A percentile compares a stretch with the other conserved stretches of the same genome.
phyloP scores from a whole-genome alignment of 2,888 invertebrate genomes.

The Papilio demoleus region DNA sequence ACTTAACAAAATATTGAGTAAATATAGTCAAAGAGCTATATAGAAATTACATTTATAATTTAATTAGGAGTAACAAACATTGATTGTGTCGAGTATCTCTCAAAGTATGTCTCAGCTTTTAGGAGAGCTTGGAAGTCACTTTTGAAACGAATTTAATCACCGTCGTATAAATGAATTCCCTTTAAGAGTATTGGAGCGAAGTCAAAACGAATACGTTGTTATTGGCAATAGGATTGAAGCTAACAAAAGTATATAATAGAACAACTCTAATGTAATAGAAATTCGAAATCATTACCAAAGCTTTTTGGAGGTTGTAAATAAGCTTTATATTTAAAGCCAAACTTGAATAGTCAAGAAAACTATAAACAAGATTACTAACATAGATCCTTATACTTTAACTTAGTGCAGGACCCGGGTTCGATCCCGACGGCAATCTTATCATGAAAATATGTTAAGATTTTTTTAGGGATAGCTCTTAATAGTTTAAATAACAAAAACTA shows the following conservation, averaged over 20 bases:
- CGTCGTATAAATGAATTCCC: slow-evolving; percentile 31
- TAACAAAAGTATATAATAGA: not conserved
- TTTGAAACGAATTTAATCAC: slow-evolving; percentile 14
- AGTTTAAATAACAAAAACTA: no score
- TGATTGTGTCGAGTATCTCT: slow-evolving; percentile 3
- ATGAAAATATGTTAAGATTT: no score
- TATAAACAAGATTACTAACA: no score
- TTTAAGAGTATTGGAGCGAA: slow-evolving; percentile 23
- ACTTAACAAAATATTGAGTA: no score
- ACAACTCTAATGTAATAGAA: not conserved
- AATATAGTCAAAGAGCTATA: no score
- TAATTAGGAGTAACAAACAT: not conserved
- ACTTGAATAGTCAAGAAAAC: no score
- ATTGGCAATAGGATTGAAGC: slow-evolving; percentile 12
- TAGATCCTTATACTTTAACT: no score
- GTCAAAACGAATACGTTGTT: slow-evolving; percentile 4
- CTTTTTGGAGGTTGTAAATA: no score
- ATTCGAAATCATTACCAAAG: not conserved
- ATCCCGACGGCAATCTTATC: no score
- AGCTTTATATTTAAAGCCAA: no score
- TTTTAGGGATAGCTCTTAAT: no score
- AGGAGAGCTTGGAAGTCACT: slow-evolving; percentile 12
- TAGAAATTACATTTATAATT: not conserved
- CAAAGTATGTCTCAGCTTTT: slow-evolving; percentile 11
- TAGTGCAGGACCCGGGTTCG: no score